These are phyloP conservation scores for Chrysodeixis includens DNA, from an alignment of 2,888 invertebrate genomes.

Conservation along the genomic window DNA sequence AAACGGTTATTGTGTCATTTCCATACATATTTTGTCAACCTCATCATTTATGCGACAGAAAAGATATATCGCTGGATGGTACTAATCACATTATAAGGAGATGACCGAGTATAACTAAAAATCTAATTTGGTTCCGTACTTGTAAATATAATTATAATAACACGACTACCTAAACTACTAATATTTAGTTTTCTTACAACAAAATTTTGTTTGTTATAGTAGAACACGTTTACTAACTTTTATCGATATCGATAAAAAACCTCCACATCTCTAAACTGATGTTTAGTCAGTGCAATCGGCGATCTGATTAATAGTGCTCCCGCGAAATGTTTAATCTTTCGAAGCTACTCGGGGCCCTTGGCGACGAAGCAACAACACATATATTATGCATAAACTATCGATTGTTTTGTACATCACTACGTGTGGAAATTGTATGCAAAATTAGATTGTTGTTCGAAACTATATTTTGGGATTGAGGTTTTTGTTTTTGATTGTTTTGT, in stretches of 20 bases:
- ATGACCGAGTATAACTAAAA: no score
- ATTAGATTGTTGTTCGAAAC: conserved; percentile 4
- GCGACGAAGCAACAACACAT: conserved; percentile 59
- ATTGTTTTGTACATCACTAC: conserved; percentile 62
- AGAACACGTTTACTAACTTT: no score
- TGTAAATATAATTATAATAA: no score
- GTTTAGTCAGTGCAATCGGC: conserved; percentile 88
- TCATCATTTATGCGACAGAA: no score
- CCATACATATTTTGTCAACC: no score
- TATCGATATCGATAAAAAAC: conserved; percentile 65
- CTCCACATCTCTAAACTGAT: conserved; percentile 67
- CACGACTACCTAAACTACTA: no score
- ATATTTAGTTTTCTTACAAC: no score
- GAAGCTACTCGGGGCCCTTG: conserved; percentile 76
- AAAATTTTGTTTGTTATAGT: no score
- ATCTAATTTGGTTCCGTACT: no score
- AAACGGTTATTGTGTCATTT: no score
- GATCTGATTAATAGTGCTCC: conserved; percentile 88
- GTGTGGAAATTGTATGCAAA: conserved; percentile 8
- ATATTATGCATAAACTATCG: conserved; percentile 85
- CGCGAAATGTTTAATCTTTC: conserved; percentile 88
- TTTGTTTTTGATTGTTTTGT: neutral
- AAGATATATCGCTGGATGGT: no score
- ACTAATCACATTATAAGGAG: no score
- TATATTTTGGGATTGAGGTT: neutral